Conservation (phyloP, 2,797 vertebrate genomes). For the Fringilla coelebs region DNA sequence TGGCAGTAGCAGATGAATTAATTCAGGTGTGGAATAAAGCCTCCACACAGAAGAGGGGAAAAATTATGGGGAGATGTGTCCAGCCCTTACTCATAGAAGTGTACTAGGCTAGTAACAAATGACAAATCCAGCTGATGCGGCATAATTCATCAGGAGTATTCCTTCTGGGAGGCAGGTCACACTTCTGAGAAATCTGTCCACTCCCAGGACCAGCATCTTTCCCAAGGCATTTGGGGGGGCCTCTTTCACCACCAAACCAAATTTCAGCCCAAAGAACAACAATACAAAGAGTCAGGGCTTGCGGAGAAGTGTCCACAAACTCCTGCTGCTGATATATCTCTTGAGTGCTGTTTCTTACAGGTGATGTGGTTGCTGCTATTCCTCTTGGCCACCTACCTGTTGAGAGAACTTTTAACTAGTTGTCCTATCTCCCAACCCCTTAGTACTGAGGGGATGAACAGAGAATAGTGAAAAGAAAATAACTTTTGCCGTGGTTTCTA, state of each 20-base stretch:
- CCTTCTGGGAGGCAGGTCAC: background rate
- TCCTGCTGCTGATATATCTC: background rate
- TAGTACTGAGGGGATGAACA: background rate
- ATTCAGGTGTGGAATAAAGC: background rate
- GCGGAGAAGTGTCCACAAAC: background rate
- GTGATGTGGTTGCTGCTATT: background rate
- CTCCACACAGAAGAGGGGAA: background rate
- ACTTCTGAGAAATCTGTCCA: background rate
- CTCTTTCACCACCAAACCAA: background rate
- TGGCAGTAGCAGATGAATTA: background rate
- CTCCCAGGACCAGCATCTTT: background rate
- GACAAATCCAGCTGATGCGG: background rate
- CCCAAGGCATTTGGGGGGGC: background rate
- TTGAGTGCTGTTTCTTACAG: background rate
- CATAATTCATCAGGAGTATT: background rate
- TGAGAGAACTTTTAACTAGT: background rate
- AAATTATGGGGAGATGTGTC: background rate
- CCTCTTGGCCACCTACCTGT: background rate
- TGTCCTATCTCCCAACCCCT: background rate
- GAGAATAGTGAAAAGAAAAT: background rate
- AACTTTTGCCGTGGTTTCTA: background rate
- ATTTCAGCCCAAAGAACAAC: background rate
- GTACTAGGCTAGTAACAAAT: background rate
- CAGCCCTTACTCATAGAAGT: background rate
- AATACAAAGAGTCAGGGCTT: rapidly evolving